phyloP scores from a whole-genome alignment of 2,113 vertebrate genomes.

The Sorex fumeus region DNA sequence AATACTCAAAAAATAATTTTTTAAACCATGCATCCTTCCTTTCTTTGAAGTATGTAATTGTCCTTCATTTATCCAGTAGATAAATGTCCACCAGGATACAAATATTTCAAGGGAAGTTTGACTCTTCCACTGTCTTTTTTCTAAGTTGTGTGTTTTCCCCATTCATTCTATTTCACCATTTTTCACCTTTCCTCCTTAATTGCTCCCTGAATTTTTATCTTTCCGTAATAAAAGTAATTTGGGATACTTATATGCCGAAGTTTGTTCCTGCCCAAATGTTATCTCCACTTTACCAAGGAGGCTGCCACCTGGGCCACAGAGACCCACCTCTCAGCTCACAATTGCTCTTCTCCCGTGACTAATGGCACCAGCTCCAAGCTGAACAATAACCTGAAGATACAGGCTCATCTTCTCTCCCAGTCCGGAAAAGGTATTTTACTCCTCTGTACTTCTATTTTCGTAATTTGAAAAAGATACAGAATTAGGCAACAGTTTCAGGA shows the following conservation, averaged over 20 bases:
- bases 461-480: neutral
- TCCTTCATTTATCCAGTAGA: neutral
- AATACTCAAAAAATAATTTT: neutral
- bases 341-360: neutral
- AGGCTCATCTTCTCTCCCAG: neutral
- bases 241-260: too few species aligned
- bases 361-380: neutral
- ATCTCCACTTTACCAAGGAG: neutral
- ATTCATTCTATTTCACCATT: neutral
- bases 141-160: neutral
- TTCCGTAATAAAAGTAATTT: neutral
- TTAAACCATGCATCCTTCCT: neutral
- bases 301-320: neutral
- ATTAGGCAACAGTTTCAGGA: neutral
- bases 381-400: neutral
- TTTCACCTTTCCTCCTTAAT: constrained; percentile 25
- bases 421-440: neutral
- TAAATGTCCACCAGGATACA: neutral
- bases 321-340: neutral
- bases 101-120: neutral
- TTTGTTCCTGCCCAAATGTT: neutral
- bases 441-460: neutral
- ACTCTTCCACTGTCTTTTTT: constrained; percentile 1
- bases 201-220: constrained; percentile 13
- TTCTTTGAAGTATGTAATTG: neutral